Evolutionary conservation across 1,140 invertebrate genomes (phyloP).

Genomic region (Antheraea pernyi): DNA sequence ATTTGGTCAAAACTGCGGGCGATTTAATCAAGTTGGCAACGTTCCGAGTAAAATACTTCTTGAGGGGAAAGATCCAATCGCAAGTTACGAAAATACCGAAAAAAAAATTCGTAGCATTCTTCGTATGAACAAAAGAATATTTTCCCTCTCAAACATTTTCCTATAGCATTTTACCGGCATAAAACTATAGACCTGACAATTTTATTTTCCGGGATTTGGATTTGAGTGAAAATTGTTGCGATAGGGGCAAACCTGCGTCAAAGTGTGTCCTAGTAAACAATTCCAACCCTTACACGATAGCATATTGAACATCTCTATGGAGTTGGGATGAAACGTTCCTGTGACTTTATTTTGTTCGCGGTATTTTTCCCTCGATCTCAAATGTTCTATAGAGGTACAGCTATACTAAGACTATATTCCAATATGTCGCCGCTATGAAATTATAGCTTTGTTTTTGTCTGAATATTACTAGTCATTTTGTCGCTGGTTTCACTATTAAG

Average conservation of each 20-base stretch:
- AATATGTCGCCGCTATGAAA: constrained; percentile 38
- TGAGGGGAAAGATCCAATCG: neutral
- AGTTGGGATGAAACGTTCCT: neutral
- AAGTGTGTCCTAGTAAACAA: constrained; percentile 28
- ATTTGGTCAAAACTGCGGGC: neutral
- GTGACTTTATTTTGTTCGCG: constrained; percentile 12
- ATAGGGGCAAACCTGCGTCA: constrained; percentile 12
- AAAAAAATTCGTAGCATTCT: neutral
- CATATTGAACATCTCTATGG: constrained; percentile 20
- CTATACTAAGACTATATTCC: constrained; percentile 17
- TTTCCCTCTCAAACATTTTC: neutral
- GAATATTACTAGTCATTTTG: constrained; percentile 19
- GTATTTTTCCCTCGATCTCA: constrained; percentile 21
- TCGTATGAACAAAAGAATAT: constrained; percentile 3
- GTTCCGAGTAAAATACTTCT: constrained; percentile 1
- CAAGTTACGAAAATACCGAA: constrained; percentile 2
- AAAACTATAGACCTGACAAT: neutral
- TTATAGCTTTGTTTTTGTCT: constrained; percentile 57
- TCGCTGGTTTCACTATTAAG: constrained; percentile 8
- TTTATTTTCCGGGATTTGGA: constrained; percentile 11
- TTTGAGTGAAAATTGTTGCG: constrained; percentile 13
- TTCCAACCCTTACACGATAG: constrained; percentile 34
- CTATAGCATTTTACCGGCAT: neutral
- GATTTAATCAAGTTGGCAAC: constrained; percentile 2
- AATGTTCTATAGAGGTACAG: constrained; percentile 40